These are phyloP conservation scores for Drosophila biarmipes DNA, from an alignment of 1,140 invertebrate species.

Conservation along the genomic window DNA sequence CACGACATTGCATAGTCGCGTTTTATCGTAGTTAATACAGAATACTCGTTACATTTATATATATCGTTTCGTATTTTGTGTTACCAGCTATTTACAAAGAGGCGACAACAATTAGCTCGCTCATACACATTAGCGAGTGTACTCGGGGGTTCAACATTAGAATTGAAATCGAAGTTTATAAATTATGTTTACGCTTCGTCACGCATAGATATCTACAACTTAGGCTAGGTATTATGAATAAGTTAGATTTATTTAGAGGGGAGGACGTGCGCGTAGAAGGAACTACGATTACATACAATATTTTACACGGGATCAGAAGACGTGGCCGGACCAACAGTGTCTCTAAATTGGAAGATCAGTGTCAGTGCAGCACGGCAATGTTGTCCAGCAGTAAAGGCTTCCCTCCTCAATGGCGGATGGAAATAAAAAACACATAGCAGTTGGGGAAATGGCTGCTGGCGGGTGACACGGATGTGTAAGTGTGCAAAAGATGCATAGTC, in stretches of 20 bases:
- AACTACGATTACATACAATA: slow-evolving; percentile 71
- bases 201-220: slow-evolving; percentile 70
- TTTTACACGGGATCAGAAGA: slow-evolving; percentile 57
- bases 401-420: slow-evolving; percentile 8
- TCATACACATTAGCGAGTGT: slow-evolving; percentile 1
- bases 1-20: not conserved
- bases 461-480: slow-evolving; percentile 42
- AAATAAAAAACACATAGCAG: slow-evolving; percentile 31
- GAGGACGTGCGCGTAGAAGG: slow-evolving; percentile 36
- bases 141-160: slow-evolving; percentile 5
- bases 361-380: slow-evolving; percentile 1
- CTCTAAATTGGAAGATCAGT: slow-evolving; percentile 17
- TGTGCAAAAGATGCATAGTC: slow-evolving; percentile 57
- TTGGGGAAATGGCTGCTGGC: slow-evolving; percentile 8
- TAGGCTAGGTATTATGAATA: slow-evolving; percentile 74
- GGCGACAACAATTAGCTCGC: slow-evolving; percentile 17
- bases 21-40: slow-evolving; percentile 49
- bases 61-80: slow-evolving; percentile 29
- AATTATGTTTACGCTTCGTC: slow-evolving; percentile 38
- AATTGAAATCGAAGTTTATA: slow-evolving; percentile 26
- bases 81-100: slow-evolving; percentile 70
- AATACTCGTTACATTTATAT: slow-evolving; percentile 47
- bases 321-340: not conserved
- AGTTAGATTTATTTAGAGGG: slow-evolving; percentile 69
- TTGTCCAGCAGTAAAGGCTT: slow-evolving; percentile 13